phyloP scores from a whole-genome alignment of 2,888 invertebrate genomes.

The Oasisia sp. region DNA sequence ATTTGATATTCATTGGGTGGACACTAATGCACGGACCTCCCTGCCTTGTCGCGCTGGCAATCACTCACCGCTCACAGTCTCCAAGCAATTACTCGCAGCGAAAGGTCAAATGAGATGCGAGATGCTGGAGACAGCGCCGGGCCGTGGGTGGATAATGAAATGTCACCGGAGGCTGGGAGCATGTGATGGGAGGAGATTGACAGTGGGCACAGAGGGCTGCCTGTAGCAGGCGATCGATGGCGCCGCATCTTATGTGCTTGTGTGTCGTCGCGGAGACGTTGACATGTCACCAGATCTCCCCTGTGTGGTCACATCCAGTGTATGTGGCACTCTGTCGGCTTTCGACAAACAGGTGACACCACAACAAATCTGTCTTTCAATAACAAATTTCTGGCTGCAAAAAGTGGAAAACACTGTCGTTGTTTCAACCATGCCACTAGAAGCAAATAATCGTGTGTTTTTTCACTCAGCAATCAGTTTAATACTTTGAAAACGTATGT shows the following conservation, averaged over 20 bases:
- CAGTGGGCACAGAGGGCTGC: not conserved
- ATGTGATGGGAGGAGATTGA: not conserved
- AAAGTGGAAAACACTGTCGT: not conserved
- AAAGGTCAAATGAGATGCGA: conserved; percentile 11
- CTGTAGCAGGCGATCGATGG: not conserved
- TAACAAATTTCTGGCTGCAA: too few species aligned
- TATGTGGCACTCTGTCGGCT: not conserved
- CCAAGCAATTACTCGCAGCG: not conserved
- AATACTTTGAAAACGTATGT: not conserved
- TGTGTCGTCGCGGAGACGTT: not conserved
- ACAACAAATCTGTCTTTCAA: not conserved
- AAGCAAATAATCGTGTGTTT: not conserved
- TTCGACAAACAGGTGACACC: not conserved
- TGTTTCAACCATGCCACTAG: not conserved
- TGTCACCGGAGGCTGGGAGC: not conserved
- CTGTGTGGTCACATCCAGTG: not conserved
- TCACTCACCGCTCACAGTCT: not conserved
- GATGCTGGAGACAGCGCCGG: not conserved
- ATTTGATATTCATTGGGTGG: conserved; percentile 17
- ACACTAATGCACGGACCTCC: not conserved
- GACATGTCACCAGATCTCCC: not conserved
- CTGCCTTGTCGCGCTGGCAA: not conserved
- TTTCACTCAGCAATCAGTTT: not conserved
- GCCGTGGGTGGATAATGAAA: not conserved
- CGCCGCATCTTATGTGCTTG: not conserved